These are phyloP conservation scores for Agonopterix arenella DNA, from an alignment of 2,888 invertebrate genomes.

Conservation along the genomic window DNA sequence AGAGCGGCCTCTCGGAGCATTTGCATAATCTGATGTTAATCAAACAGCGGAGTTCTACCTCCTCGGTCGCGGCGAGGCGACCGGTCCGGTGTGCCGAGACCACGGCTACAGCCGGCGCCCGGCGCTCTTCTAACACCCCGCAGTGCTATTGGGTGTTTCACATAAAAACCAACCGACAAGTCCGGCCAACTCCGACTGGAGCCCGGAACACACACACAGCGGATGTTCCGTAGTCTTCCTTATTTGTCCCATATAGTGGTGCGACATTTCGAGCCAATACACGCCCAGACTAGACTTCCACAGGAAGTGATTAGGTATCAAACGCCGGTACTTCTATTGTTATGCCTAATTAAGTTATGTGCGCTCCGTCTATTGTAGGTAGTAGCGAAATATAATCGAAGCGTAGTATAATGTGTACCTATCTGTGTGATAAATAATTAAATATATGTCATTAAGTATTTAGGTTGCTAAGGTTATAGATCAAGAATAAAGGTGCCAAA, in stretches of 20 bases:
- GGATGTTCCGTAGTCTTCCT: conserved; percentile 34
- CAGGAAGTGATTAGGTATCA: conserved; percentile 31
- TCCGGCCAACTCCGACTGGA: not conserved
- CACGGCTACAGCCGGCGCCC: not conserved
- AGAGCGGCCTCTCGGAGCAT: conserved; percentile 70
- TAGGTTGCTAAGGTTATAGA: not conserved
- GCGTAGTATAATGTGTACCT: no score
- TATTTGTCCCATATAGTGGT: conserved; percentile 29
- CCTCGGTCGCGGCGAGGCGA: conserved; percentile 6
- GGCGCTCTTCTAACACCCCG: not conserved
- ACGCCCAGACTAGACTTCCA: conserved; percentile 16
- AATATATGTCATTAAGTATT: no score
- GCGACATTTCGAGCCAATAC: conserved; percentile 21
- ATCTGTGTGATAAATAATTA: no score
- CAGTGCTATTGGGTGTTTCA: no score
- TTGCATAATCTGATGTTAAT: conserved; percentile 77
- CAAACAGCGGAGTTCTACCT: conserved; percentile 57
- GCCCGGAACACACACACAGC: conserved; percentile 38
- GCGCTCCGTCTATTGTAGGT: not conserved
- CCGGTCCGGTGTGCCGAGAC: conserved; percentile 16
- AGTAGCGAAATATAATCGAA: no score
- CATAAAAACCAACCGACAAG: no score
- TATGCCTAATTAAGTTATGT: not conserved
- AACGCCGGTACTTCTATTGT: conserved; percentile 2
- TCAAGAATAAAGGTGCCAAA: not conserved